Percentiles rank a stretch among this genome's conserved stretches.
These are phyloP conservation scores for Leptonema lineaticorne DNA, from an alignment of 1,140 invertebrate species.

Conservation along the genomic window DNA sequence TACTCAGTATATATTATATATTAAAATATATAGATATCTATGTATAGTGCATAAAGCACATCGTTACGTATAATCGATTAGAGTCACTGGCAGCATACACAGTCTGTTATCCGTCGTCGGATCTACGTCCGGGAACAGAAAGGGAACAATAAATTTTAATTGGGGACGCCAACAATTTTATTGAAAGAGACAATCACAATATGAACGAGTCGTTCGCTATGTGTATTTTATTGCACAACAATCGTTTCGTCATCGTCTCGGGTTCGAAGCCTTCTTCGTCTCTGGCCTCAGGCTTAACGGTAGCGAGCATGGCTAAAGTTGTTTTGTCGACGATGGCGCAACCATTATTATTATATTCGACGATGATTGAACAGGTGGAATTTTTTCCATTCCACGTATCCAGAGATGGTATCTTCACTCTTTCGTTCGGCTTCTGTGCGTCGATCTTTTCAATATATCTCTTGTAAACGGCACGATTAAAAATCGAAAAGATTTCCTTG, in stretches of 20 bases:
- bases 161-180: conserved; percentile 32
- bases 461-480: too few relatives aligned
- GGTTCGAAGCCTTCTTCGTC: conserved; percentile 2
- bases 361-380: conserved; percentile 15
- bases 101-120: neutral
- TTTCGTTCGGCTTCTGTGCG: too few relatives aligned
- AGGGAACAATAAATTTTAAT: conserved; percentile 41
- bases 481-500: too few relatives aligned
- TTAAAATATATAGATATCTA: too few relatives aligned
- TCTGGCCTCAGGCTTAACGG: conserved; percentile 16
- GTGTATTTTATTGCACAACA: too few relatives aligned
- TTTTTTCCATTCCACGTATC: too few relatives aligned
- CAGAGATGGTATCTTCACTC: too few relatives aligned
- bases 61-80: neutral
- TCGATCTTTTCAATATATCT: too few relatives aligned
- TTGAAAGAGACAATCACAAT: conserved; percentile 35
- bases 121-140: conserved; percentile 3
- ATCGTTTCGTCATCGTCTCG: conserved; percentile 16
- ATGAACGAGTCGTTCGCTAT: neutral
- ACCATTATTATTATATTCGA: neutral
- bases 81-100: neutral
- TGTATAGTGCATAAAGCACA: too few relatives aligned
- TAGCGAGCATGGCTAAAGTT: neutral
- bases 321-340: neutral
- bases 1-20: too few relatives aligned